phyloP scores from a whole-genome alignment of 2,888 invertebrate genomes.

The Acleris literana region DNA sequence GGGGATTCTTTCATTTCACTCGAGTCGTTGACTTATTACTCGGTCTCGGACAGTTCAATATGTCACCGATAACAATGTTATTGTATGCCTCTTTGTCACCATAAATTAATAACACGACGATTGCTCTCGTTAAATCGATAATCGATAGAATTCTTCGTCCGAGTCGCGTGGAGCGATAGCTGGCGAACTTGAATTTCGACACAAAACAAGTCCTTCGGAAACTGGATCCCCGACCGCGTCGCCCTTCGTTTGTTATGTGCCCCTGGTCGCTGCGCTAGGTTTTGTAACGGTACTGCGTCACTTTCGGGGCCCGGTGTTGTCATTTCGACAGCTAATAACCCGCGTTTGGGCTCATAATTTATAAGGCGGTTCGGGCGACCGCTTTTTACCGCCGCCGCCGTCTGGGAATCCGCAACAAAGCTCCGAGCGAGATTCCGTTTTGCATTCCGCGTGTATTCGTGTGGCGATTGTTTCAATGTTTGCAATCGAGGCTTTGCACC shows the following conservation, averaged over 20 bases:
- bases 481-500: conserved; percentile 60
- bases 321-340: conserved; percentile 76
- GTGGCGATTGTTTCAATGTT: conserved; percentile 62
- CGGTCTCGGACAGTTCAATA: conserved; percentile 62
- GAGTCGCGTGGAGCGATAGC: conserved; percentile 42
- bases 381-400: conserved; percentile 78
- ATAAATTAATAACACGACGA: conserved; percentile 52
- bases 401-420: conserved; percentile 82
- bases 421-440: conserved; percentile 74
- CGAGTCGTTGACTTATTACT: conserved; percentile 73
- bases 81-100: conserved; percentile 48
- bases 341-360: conserved; percentile 69
- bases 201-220: conserved; percentile 53
- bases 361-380: conserved; percentile 71
- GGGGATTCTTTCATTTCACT: conserved; percentile 62
- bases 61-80: conserved; percentile 70
- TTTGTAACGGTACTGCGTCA: conserved; percentile 73
- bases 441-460: conserved; percentile 74
- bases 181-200: conserved; percentile 62
- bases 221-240: conserved; percentile 64
- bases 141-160: conserved; percentile 25
- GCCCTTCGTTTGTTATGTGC: conserved; percentile 66
- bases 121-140: conserved; percentile 42
- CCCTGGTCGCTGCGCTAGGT: conserved; percentile 49
- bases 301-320: conserved; percentile 55